Evolutionary conservation across 2,113 vertebrate species (phyloP).

Genomic region (Carassius auratus): DNA sequence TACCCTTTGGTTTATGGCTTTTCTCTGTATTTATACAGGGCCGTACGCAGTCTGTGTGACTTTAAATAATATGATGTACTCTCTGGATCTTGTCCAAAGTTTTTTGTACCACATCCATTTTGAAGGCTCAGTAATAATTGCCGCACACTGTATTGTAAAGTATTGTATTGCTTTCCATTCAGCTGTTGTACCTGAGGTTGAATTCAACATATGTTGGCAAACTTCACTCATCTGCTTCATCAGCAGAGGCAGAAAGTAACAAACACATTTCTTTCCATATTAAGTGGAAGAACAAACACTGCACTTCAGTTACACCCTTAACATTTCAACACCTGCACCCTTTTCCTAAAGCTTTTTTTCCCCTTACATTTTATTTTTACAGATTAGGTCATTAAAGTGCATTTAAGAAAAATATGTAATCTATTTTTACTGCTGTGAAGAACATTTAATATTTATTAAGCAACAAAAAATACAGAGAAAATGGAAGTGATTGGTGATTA

Average conservation of each 20-base stretch:
- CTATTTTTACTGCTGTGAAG: not conserved
- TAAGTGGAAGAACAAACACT: constrained; percentile 7
- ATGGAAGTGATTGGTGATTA: not conserved
- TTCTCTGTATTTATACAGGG: constrained; percentile 24
- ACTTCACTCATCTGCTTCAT: not conserved
- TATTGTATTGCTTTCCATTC: not conserved
- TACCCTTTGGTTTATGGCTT: constrained; percentile 18
- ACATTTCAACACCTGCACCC: not conserved
- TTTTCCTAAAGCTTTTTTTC: not conserved
- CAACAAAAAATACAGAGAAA: not conserved
- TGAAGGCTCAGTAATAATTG: not conserved
- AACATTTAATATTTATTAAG: not conserved
- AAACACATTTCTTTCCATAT: not conserved
- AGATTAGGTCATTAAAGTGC: not conserved
- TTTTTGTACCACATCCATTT: not conserved
- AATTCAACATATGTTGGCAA: not conserved
- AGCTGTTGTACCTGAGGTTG: not conserved
- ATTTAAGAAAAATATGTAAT: too few relatives aligned
- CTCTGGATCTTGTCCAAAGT: constrained; percentile 14
- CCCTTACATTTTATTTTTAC: not conserved
- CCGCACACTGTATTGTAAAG: not conserved
- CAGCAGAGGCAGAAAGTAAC: not conserved
- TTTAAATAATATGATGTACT: not conserved
- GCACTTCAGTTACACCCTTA: constrained; percentile 21
- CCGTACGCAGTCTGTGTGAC: constrained; percentile 1